phyloP scores from a whole-genome alignment of 2,888 invertebrate species.

The Plutella xylostella region DNA sequence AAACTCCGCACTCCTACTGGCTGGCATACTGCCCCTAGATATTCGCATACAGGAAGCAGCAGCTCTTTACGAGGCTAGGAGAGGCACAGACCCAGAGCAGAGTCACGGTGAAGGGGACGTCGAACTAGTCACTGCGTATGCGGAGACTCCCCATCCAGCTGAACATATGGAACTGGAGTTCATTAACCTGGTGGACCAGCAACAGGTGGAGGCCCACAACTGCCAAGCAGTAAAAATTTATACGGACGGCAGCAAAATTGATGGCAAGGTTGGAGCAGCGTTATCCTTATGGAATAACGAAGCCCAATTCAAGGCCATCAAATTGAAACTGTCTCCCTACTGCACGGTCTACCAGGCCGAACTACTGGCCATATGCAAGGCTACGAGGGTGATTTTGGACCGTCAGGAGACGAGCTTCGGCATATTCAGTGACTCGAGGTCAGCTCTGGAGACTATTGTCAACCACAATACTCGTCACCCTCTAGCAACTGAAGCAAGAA shows the following conservation, averaged over 20 bases:
- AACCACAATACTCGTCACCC: not conserved
- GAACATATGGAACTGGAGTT: not conserved
- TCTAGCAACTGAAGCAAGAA: not conserved
- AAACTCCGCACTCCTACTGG: not conserved
- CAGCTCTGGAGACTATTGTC: not conserved
- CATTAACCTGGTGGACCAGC: not conserved
- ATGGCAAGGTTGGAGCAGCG: constrained; percentile 3
- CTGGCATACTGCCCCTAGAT: not conserved
- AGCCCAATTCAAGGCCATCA: not conserved
- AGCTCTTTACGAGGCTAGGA: not conserved
- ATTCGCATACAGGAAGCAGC: not conserved
- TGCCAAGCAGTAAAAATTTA: not conserved
- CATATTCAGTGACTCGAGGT: not conserved
- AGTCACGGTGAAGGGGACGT: not conserved
- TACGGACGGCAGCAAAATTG: constrained; percentile 6
- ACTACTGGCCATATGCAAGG: not conserved
- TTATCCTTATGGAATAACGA: not conserved
- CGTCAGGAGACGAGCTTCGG: not conserved
- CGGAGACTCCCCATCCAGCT: not conserved
- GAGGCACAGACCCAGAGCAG: not conserved
- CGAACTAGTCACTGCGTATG: not conserved
- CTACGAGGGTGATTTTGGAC: not conserved
- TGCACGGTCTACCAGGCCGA: constrained; percentile 7
- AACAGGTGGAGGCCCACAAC: not conserved
- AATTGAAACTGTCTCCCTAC: not conserved